Percentiles rank a stretch among this genome's conserved stretches.
Conservation (phyloP, 23 tunicate genomes). For the Trididemnum nubilum region DNA sequence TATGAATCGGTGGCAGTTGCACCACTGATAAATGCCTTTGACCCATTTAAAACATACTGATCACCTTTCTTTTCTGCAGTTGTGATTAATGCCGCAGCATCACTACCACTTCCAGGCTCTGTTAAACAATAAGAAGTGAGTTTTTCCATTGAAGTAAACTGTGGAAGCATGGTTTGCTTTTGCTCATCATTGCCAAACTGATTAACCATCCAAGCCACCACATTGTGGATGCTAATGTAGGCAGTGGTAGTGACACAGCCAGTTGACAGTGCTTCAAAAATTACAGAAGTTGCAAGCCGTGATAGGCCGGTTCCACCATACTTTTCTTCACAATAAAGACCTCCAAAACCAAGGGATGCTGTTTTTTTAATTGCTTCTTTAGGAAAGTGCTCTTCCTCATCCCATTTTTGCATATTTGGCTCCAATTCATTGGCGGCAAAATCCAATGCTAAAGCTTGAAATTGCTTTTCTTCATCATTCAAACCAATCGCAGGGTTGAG, state of each 20-base stretch:
- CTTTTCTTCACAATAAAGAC: constrained; percentile 74
- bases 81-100: constrained; percentile 96
- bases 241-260: constrained; percentile 99
- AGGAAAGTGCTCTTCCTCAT: constrained; percentile 81
- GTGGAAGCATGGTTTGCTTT: constrained; percentile 50
- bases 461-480: constrained; percentile 84
- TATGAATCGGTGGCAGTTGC: constrained; percentile 88
- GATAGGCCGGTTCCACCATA: constrained; percentile 94
- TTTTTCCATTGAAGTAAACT: constrained; percentile 74
- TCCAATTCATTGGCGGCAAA: constrained; percentile 83
- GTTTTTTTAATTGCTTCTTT: constrained; percentile 77
- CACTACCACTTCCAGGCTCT: constrained; percentile 99
- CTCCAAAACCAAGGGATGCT: constrained; percentile 91
- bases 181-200: constrained; percentile 87
- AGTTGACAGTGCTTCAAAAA: constrained; percentile 89
- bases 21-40: constrained; percentile 97
- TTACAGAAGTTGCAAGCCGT: constrained; percentile 85
- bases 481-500: constrained; percentile 67
- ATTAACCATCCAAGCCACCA: constrained; percentile 98
- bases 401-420: constrained; percentile 95
- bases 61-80: constrained; percentile 79
- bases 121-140: constrained; percentile 95
- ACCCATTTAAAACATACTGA: constrained; percentile 83
- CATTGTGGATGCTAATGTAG: constrained; percentile 90
- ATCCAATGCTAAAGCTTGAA: constrained; percentile 75